Conservation (phyloP, 2,888 invertebrate species). For the Taenaris catops region DNA sequence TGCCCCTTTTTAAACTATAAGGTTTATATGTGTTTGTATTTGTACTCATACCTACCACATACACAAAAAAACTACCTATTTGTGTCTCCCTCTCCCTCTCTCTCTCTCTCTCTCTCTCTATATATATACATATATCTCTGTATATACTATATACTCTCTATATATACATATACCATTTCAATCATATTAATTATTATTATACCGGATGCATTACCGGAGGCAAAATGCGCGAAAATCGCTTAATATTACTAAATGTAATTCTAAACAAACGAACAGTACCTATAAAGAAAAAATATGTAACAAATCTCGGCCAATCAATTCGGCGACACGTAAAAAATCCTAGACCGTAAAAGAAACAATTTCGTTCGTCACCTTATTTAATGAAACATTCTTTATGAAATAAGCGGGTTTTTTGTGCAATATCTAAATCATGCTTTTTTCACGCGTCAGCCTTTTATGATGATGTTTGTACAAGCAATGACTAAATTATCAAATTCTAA, state of each 20-base stretch:
- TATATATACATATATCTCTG: background rate
- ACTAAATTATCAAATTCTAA: slow-evolving; percentile 28
- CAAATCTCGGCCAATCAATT: slow-evolving; percentile 9
- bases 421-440: slow-evolving; percentile 20
- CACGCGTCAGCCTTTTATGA: slow-evolving; percentile 15
- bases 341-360: slow-evolving; percentile 19
- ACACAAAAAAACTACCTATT: too few relatives aligned
- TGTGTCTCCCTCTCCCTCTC: too few relatives aligned
- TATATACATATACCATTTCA: too few relatives aligned
- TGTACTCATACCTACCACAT: too few relatives aligned
- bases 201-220: slow-evolving; percentile 7
- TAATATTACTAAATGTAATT: slow-evolving; percentile 8
- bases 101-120: too few relatives aligned
- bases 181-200: too few relatives aligned
- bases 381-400: slow-evolving; percentile 16
- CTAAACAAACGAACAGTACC: slow-evolving; percentile 4
- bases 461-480: slow-evolving; percentile 13
- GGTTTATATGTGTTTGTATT: too few relatives aligned
- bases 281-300: slow-evolving; percentile 5
- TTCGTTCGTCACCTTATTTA: slow-evolving; percentile 19
- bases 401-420: slow-evolving; percentile 17
- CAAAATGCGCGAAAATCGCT: slow-evolving; percentile 5
- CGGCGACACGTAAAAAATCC: slow-evolving; percentile 6
- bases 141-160: too few relatives aligned
- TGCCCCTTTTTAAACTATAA: too few relatives aligned